These are phyloP conservation scores for Catajapyx aquilonaris DNA, from an alignment of 1,140 invertebrate species.

Conservation along the genomic window DNA sequence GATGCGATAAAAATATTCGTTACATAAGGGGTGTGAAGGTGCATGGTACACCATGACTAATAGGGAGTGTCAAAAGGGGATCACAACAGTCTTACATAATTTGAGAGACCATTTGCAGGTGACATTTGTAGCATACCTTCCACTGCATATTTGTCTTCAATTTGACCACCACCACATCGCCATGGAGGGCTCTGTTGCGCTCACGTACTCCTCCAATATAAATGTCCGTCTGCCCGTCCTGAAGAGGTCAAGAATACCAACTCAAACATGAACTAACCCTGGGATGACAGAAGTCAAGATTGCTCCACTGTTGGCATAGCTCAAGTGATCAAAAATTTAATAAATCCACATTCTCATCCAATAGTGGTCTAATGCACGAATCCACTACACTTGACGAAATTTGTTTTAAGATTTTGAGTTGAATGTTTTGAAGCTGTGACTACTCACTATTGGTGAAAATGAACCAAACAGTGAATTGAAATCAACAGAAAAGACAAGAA, in stretches of 20 bases:
- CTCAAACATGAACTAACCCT: background rate
- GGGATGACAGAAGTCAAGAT: background rate
- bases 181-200: conserved; percentile 30
- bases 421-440: no score
- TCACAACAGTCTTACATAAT: no score
- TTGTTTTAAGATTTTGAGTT: no score
- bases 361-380: no score
- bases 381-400: no score
- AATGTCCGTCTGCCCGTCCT: conserved; percentile 28
- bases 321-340: conserved; percentile 1
- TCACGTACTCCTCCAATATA: conserved; percentile 24
- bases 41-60: no score
- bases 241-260: conserved; percentile 1
- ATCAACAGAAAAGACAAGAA: background rate
- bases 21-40: no score
- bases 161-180: conserved; percentile 28
- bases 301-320: background rate
- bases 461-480: background rate
- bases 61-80: no score
- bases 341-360: no score
- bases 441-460: no score
- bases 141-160: background rate
- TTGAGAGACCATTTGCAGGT: no score
- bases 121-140: background rate
- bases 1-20: no score